Conservation (phyloP, 2,888 invertebrate species). For the Tortricodes alternella region DNA sequence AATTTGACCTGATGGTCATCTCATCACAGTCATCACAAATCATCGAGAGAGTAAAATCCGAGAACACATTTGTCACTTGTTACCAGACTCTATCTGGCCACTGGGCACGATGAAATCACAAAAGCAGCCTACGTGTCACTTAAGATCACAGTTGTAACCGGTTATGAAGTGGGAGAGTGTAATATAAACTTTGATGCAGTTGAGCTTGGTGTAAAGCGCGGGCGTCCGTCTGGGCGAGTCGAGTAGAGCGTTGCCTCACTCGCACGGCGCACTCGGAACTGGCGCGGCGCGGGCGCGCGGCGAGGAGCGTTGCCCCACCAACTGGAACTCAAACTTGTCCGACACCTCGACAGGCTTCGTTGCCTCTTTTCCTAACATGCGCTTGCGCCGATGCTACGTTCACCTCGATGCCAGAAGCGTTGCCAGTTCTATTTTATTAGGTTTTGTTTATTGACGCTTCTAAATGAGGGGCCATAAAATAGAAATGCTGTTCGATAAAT, state of each 20-base stretch:
- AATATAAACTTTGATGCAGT: constrained; percentile 44
- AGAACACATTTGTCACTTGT: constrained; percentile 28
- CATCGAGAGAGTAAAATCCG: constrained; percentile 24
- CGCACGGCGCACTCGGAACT: constrained; percentile 66
- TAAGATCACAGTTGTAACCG: constrained; percentile 67
- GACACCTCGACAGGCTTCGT: constrained; percentile 69
- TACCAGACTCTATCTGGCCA: constrained; percentile 33
- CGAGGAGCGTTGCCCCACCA: constrained; percentile 54
- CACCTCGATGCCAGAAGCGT: constrained; percentile 56
- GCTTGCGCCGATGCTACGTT: constrained; percentile 77
- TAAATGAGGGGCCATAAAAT: constrained; percentile 75
- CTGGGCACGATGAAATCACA: constrained; percentile 62
- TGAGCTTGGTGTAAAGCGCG: constrained; percentile 43
- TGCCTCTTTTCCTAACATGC: constrained; percentile 65
- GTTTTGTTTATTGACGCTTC: constrained; percentile 75
- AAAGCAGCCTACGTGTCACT: constrained; percentile 49
- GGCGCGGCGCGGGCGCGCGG: constrained; percentile 46
- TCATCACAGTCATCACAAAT: constrained; percentile 34
- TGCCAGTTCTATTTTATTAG: constrained; percentile 70
- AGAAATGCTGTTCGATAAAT: constrained; percentile 60
- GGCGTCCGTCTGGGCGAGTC: constrained; percentile 37
- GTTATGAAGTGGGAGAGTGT: constrained; percentile 65
- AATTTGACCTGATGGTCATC: constrained; percentile 55
- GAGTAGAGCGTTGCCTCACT: constrained; percentile 46
- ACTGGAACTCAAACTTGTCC: constrained; percentile 61